Evolutionary conservation across 1,140 invertebrate genomes (phyloP).

Genomic region (Drosophila orosa): DNA sequence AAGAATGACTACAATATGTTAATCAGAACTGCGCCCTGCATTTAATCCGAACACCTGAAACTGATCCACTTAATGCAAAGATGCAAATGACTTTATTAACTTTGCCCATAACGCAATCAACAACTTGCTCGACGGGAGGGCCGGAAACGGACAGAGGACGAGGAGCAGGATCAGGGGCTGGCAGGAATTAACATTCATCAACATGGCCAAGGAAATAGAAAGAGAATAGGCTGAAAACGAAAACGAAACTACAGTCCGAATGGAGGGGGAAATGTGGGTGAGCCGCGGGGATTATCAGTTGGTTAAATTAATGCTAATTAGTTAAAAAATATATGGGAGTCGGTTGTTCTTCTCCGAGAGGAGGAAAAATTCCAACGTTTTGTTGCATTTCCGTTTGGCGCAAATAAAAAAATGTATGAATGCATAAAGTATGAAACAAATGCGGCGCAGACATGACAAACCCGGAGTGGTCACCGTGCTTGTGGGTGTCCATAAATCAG

Average conservation of each 20-base stretch:
- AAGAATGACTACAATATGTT: slow-evolving; percentile 9
- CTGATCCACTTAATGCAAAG: slow-evolving; percentile 68
- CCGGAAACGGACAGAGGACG: neutral
- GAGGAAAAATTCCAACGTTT: slow-evolving; percentile 56
- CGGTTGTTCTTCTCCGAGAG: slow-evolving; percentile 27
- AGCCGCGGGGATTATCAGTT: slow-evolving; percentile 76
- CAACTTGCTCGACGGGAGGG: slow-evolving; percentile 40
- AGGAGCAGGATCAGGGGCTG: slow-evolving; percentile 17
- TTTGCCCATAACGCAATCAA: slow-evolving; percentile 72
- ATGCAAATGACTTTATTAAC: slow-evolving; percentile 83
- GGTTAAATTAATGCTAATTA: slow-evolving; percentile 83
- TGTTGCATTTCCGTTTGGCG: slow-evolving; percentile 59
- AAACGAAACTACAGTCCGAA: slow-evolving; percentile 1
- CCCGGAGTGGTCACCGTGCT: slow-evolving; percentile 46
- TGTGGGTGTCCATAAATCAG: neutral
- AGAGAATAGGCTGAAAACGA: slow-evolving; percentile 1
- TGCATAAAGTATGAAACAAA: slow-evolving; percentile 77
- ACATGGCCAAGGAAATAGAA: slow-evolving; percentile 13
- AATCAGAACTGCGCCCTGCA: slow-evolving; percentile 5
- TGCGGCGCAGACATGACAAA: slow-evolving; percentile 59
- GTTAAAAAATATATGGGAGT: slow-evolving; percentile 78
- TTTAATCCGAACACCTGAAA: slow-evolving; percentile 20
- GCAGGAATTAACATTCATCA: slow-evolving; percentile 34
- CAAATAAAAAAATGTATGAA: slow-evolving; percentile 43
- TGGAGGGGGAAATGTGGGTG: slow-evolving; percentile 18